These are phyloP conservation scores for Leptinotarsa haldemani DNA, from an alignment of 2,888 invertebrate species.

Conservation along the genomic window DNA sequence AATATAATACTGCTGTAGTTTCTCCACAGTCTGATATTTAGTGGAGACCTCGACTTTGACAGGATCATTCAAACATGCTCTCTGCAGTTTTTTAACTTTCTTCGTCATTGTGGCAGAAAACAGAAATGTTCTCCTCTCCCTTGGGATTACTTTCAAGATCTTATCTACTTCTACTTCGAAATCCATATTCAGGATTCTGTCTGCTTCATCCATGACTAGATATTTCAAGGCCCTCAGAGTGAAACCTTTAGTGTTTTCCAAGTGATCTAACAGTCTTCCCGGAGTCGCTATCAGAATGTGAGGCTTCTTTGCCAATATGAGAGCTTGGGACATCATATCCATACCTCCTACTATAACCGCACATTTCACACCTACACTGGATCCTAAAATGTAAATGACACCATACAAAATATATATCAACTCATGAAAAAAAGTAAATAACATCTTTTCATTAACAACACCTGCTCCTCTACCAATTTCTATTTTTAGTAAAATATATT, in stretches of 20 bases:
- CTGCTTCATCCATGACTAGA: slow-evolving; percentile 98
- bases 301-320: slow-evolving; percentile 93
- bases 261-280: slow-evolving; percentile 93
- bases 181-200: slow-evolving; percentile 98
- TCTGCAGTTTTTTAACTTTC: slow-evolving; percentile 94
- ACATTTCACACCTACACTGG: slow-evolving; percentile 93
- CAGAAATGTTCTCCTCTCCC: slow-evolving; percentile 90
- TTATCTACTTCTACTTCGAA: slow-evolving; percentile 98
- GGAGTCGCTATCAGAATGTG: slow-evolving; percentile 98
- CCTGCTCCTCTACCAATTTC: no score
- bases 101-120: slow-evolving; percentile 99
- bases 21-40: slow-evolving; percentile 98
- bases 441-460: no score
- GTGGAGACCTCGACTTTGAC: slow-evolving; percentile 96
- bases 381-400: slow-evolving; percentile 68
- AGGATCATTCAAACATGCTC: slow-evolving; percentile 94
- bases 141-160: slow-evolving; percentile 90
- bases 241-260: slow-evolving; percentile 98
- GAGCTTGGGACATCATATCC: slow-evolving; percentile 96
- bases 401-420: no score
- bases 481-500: no score
- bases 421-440: no score
- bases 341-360: slow-evolving; percentile 98
- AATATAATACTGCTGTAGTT: slow-evolving; percentile 92
- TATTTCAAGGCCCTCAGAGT: slow-evolving; percentile 67